Conservation (phyloP, 2,888 invertebrate genomes). For the Subacronicta megacephala region DNA sequence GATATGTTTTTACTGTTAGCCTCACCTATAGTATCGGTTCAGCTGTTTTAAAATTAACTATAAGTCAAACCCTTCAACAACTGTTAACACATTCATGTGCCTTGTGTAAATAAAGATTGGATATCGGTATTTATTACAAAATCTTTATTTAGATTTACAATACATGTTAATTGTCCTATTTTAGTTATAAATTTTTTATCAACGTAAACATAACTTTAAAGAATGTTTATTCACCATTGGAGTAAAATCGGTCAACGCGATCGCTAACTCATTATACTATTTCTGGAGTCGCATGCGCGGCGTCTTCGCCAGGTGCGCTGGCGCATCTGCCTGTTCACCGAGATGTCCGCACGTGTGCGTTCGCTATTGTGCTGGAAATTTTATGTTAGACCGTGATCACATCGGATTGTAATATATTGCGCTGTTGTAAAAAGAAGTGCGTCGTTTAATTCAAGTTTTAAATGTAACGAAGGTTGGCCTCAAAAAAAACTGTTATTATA, state of each 20-base stretch:
- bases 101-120: not conserved
- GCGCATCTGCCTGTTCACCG: conserved; percentile 73
- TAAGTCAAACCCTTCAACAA: not conserved
- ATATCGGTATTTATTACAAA: conserved; percentile 26
- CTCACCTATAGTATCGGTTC: not conserved
- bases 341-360: conserved; percentile 61
- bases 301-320: conserved; percentile 70
- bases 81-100: conserved; percentile 10
- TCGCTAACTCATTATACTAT: conserved; percentile 46
- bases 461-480: conserved; percentile 1
- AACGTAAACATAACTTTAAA: conserved; percentile 41
- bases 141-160: conserved; percentile 15
- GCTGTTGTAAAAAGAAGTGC: conserved; percentile 3
- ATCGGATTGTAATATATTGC: conserved; percentile 22
- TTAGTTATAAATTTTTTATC: conserved; percentile 26
- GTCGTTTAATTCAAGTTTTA: not conserved
- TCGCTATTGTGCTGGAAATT: conserved; percentile 33
- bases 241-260: conserved; percentile 52
- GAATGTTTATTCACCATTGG: conserved; percentile 33
- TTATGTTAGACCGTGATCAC: conserved; percentile 31
- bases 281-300: conserved; percentile 48
- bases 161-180: conserved; percentile 41
- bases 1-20: not conserved
- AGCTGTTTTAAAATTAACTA: conserved; percentile 16
- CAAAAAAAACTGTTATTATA: too few relatives aligned